phyloP scores from a whole-genome alignment of 53 echinoderm and acorn worm genomes.

The Patiria pectinifera region DNA sequence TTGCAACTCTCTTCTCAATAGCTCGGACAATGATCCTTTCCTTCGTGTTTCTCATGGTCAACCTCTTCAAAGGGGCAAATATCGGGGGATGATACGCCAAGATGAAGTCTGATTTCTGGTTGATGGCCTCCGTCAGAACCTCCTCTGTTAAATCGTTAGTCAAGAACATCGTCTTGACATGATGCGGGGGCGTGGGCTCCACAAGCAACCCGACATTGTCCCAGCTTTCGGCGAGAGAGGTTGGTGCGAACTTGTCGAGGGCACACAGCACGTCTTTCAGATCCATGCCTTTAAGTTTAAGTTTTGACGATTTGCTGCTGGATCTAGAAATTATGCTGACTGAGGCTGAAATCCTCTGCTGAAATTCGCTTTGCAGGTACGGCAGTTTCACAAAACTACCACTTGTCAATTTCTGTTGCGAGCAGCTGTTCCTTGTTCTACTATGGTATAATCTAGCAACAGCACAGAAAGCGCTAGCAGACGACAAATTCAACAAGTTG shows the following conservation, averaged over 20 bases:
- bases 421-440: not conserved
- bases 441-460: too few species aligned
- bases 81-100: conserved; percentile 97
- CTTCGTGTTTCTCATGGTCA: conserved; percentile 84
- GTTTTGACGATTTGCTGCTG: not conserved
- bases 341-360: not conserved
- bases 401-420: not conserved
- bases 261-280: conserved; percentile 67
- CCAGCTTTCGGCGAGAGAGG: conserved; percentile 84
- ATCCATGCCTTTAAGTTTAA: conserved; percentile 50
- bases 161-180: conserved; percentile 76
- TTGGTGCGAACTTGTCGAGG: conserved; percentile 83
- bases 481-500: too few species aligned
- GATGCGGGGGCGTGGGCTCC: conserved; percentile 84
- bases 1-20: conserved; percentile 85
- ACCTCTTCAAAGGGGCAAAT: conserved; percentile 82
- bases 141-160: conserved; percentile 92
- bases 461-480: too few species aligned
- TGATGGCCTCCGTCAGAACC: conserved; percentile 83
- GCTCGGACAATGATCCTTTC: conserved; percentile 87
- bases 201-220: conserved; percentile 96
- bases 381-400: not conserved
- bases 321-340: not conserved
- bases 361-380: not conserved
- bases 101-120: conserved; percentile 72